Base-by-base conservation (phyloP, 2,888 invertebrate genomes). In the Oxycera nigricornis region DNA sequence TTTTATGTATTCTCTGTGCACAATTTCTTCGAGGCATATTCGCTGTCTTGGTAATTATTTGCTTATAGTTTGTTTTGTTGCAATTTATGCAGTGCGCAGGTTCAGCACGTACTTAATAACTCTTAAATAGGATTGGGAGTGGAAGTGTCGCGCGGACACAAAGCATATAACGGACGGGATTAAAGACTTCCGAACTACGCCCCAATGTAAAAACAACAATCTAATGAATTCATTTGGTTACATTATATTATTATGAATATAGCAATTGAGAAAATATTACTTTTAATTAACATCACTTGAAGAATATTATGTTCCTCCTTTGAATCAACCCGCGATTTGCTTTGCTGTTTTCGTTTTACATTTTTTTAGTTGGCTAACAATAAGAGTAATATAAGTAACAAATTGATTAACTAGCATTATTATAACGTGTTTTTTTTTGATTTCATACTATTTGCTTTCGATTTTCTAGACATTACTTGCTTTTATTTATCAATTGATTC, bases 301-400 rank as follows among this genome's bases (percentile, higher is more conserved):
- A 70, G 70, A 70, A 70, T 68, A 30, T 17, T 52, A 68, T 31
- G 2, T 55, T 65, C 35, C 70, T 70, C 70, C 70, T 55, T 68
- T 50, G 30, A 70, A 70, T 70, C 31, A 70, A 55, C 55, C n/a
- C 55, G 70, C 31, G 31, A 61, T 26, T 50, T 68, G 28, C 31
- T 67, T 67, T 68, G 65, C 65, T 65, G 14, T n/a, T n/a, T 50
- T 68, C 68, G 68, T 52, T 70, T 55, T n/a, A 7, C 24, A 52
- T 52, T 22, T 30, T 70, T 20, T 30, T 70, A 14, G 20, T 55
- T 55, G 22, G 55, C 24, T 68, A 70, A 70, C 70, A 70, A 70
- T 70, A 55, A 52, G 31, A 70, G 55, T 70, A 65, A 65, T 65
- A 65, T 65, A 70, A 70, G 70, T 70, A 70, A 70, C 70, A 70